These are phyloP conservation scores for Coregonus ussuriensis DNA, from an alignment of 2,797 vertebrate species.

Conservation along the genomic window DNA sequence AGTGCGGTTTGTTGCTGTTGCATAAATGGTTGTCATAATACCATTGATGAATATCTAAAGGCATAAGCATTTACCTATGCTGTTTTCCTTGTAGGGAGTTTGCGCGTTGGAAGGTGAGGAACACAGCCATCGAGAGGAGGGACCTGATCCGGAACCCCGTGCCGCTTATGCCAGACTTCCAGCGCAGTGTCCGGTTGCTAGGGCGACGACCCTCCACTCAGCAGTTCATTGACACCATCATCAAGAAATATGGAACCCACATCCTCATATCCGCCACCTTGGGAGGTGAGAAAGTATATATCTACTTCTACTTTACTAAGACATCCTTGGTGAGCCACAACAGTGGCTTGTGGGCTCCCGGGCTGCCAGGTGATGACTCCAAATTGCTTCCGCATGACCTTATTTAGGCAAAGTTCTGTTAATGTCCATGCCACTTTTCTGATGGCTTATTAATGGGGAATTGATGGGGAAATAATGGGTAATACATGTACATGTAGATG, in stretches of 20 bases:
- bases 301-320: not conserved
- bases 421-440: not conserved
- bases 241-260: constrained; percentile 83
- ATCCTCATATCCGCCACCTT: constrained; percentile 98
- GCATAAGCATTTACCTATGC: not conserved
- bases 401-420: not conserved
- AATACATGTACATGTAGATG: not conserved
- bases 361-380: not conserved
- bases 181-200: constrained; percentile 93
- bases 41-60: not conserved
- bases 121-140: constrained; percentile 94
- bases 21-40: not conserved
- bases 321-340: constrained; percentile 7
- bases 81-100: constrained; percentile 85
- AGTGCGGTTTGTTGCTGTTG: not conserved
- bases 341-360: not conserved
- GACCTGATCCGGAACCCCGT: constrained; percentile 93
- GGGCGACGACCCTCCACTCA: constrained; percentile 95
- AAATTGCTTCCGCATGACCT: not conserved
- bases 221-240: constrained; percentile 99
- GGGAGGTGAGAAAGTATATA: constrained; percentile 85
- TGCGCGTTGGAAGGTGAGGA: constrained; percentile 99
- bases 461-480: not conserved
- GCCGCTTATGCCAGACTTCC: constrained; percentile 98
- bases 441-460: not conserved